These are phyloP conservation scores for Orthonyx spaldingii DNA, from an alignment of 2,113 vertebrate species.

Conservation along the genomic window DNA sequence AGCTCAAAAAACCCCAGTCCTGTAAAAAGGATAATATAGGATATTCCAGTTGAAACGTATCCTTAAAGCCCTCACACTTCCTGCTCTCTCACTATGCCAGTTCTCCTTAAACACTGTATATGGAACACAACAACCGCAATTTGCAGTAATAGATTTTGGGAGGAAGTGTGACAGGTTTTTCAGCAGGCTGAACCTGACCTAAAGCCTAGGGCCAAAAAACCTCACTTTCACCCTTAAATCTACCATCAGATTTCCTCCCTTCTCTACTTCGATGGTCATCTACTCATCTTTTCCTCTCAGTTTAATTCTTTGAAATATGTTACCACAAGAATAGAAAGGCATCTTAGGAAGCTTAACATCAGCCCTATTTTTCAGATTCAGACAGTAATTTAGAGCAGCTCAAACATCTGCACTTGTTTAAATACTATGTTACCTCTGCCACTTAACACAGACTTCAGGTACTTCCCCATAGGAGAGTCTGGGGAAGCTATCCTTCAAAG, in stretches of 20 bases:
- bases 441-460: neutral
- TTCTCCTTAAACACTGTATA: neutral
- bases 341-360: neutral
- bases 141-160: neutral
- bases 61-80: neutral
- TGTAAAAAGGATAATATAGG: neutral
- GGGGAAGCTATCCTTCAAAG: neutral
- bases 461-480: neutral
- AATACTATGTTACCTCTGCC: neutral
- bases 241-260: neutral
- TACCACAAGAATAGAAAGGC: neutral
- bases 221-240: neutral
- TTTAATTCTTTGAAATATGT: neutral
- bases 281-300: neutral
- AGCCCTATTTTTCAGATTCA: neutral
- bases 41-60: neutral
- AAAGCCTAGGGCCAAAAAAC: neutral
- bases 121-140: neutral
- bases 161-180: neutral
- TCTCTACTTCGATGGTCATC: neutral
- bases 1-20: rapidly evolving
- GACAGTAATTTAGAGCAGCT: neutral
- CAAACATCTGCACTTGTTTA: neutral
- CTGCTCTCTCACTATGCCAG: neutral
- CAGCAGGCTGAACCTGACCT: neutral